These are phyloP conservation scores for Montipora capricornis DNA, from an alignment of 64 coral and sea anemone genomes.

Conservation along the genomic window DNA sequence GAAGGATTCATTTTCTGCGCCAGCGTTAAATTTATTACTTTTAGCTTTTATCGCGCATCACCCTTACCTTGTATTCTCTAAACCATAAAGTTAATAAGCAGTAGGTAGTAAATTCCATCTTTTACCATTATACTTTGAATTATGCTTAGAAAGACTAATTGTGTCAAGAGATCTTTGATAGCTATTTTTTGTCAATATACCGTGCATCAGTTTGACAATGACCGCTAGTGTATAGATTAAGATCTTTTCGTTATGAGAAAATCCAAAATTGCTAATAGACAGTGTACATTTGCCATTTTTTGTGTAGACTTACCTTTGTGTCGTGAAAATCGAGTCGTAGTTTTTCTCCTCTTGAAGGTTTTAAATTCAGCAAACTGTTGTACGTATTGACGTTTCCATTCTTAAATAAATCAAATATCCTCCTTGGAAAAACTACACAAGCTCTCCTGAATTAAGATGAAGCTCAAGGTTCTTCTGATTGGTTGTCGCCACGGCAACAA, in stretches of 20 bases:
- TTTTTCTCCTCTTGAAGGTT: not conserved
- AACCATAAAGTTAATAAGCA: too few species aligned
- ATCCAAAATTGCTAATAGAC: not conserved
- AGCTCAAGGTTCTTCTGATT: not conserved
- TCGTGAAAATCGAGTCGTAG: not conserved
- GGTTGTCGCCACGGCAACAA: conserved; percentile 1
- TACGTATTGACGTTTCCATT: conserved; percentile 2
- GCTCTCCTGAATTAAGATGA: not conserved
- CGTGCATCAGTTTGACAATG: too few species aligned
- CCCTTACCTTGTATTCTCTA: too few species aligned
- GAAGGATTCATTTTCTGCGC: too few species aligned
- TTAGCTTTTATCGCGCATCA: too few species aligned
- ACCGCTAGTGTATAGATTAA: too few species aligned
- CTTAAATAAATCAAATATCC: conserved; percentile 37
- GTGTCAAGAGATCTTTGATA: too few species aligned
- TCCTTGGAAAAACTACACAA: not conserved
- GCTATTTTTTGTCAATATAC: too few species aligned
- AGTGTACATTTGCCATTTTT: not conserved
- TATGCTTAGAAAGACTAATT: too few species aligned
- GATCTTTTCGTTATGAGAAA: not conserved
- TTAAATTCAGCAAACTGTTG: not conserved
- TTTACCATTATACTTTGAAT: too few species aligned
- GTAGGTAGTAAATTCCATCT: too few species aligned
- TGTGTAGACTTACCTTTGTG: not conserved
- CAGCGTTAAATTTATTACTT: too few species aligned